Evolutionary conservation across 2,888 invertebrate species (phyloP).

Genomic region (Corythucha ciliata): DNA sequence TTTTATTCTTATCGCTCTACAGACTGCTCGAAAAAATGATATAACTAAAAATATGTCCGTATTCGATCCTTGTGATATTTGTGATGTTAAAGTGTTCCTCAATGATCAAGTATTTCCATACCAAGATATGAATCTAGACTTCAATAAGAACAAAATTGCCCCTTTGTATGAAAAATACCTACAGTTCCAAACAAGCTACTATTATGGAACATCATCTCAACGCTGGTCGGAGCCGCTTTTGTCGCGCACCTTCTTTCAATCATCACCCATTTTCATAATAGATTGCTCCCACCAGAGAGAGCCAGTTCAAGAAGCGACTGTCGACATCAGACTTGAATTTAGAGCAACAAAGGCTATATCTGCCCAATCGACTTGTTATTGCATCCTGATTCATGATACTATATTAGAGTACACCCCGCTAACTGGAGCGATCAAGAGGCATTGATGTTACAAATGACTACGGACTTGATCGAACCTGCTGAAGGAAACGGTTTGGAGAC

Average conservation of each 20-base stretch:
- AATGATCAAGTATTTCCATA: conserved; percentile 40
- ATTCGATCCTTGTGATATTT: conserved; percentile 37
- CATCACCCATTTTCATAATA: background rate
- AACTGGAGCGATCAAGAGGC: too few relatives aligned
- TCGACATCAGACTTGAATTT: conserved; percentile 8
- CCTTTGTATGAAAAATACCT: conserved; percentile 13
- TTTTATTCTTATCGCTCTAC: conserved; percentile 40
- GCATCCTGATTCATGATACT: too few relatives aligned
- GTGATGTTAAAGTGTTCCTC: conserved; percentile 39
- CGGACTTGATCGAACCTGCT: too few relatives aligned
- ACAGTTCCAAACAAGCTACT: background rate
- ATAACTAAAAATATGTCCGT: conserved; percentile 30
- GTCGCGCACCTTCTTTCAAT: conserved; percentile 29
- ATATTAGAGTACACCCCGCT: too few relatives aligned
- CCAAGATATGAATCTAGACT: conserved; percentile 38
- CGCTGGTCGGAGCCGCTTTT: too few relatives aligned
- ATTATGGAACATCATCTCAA: conserved; percentile 35
- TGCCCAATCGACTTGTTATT: too few relatives aligned
- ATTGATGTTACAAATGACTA: too few relatives aligned
- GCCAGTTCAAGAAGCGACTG: background rate
- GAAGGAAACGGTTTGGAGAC: too few relatives aligned
- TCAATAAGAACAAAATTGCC: conserved; percentile 33
- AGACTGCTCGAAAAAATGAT: conserved; percentile 39
- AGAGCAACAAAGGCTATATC: too few relatives aligned
- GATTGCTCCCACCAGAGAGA: conserved; percentile 2